Conservation (phyloP, 1,140 invertebrate genomes). For the Drosophila burlai region DNA sequence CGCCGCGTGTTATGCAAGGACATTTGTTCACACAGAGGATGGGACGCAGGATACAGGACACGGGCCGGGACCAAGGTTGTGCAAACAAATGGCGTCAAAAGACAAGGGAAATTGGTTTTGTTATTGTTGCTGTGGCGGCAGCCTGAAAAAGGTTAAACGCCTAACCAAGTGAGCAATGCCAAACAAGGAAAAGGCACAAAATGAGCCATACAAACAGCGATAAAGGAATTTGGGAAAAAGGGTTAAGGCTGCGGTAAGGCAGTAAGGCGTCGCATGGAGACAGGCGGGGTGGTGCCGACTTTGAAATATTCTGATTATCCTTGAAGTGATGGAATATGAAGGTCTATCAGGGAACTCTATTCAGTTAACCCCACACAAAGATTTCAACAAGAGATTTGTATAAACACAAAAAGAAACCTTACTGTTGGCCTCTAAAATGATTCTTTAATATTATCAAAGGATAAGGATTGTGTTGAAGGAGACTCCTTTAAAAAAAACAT, state of each 20-base stretch:
- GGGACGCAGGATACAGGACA: slow-evolving; percentile 23
- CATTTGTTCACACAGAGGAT: neutral
- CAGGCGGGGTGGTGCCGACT: slow-evolving; percentile 1
- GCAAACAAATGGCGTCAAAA: slow-evolving; percentile 78
- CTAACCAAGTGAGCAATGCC: slow-evolving; percentile 78
- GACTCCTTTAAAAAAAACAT: neutral
- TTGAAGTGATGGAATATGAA: slow-evolving; percentile 36
- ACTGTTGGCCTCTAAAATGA: neutral
- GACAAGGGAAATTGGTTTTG: slow-evolving; percentile 69
- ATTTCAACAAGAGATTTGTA: slow-evolving; percentile 16
- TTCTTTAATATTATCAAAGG: slow-evolving; percentile 1
- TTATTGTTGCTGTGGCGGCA: slow-evolving; percentile 46
- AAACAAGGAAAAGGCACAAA: slow-evolving; percentile 71
- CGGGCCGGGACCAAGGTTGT: slow-evolving; percentile 56
- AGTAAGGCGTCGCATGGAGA: neutral
- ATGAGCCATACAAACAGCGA: slow-evolving; percentile 66
- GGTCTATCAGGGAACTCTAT: slow-evolving; percentile 30
- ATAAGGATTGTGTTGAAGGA: neutral
- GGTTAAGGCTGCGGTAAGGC: slow-evolving; percentile 12
- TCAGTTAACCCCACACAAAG: neutral
- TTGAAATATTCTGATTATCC: slow-evolving; percentile 38
- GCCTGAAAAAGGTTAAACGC: slow-evolving; percentile 74
- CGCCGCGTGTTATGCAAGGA: slow-evolving; percentile 44
- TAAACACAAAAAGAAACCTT: neutral
- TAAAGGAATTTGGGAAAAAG: slow-evolving; percentile 31